Base-by-base conservation (phyloP, 2,797 vertebrate species). In the Eleutherodactylus coqui region DNA sequence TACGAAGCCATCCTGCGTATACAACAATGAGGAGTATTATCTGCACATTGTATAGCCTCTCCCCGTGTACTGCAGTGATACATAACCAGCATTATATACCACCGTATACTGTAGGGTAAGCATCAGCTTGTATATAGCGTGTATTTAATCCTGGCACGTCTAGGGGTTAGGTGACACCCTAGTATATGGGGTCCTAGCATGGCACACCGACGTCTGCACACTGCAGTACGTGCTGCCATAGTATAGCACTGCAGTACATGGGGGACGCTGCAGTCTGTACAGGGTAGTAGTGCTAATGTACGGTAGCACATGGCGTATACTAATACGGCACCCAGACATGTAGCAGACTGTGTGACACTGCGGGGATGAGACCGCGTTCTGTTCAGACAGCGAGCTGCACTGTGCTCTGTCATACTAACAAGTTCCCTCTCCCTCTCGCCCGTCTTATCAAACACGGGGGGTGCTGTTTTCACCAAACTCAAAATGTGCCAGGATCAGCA, bases 401-500 rank as follows among this genome's bases (percentile, higher is more conserved):
- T 29, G 17, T 10, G 38, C 45, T 51, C 29, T 51, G 29, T 47
- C 45, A 78, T 67, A 62, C 58, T 84, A 78, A 78, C 83, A 77
- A 55, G 29, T 85, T 78, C 60, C 21, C 78, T 32, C 43, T 36
- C 62, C 21, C 60, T 60, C 36, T 64, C 53, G 1, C 62, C 58
- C 58, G 6, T 34, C 62, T 69, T 49, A 36, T 51, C 45, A 21
- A 19, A 69, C 43, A 47, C 32, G 58, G 79, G 51, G 51, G 62
- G 38, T 64, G 79, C 79, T 69, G 79, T 34, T 73, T 72, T 73
- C 36, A 47, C 21, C 45, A 49, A 34, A 55, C 64, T 72, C 69
- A 0, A 55, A 82, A 53, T 58, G 69, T 82, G 69, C 67, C 49
- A 73, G 80, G 80, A 72, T 43, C 80, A 82, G 67, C 79, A 82